Evolutionary conservation across 1,140 invertebrate genomes (phyloP).

Genomic region (Anthonomus grandis): DNA sequence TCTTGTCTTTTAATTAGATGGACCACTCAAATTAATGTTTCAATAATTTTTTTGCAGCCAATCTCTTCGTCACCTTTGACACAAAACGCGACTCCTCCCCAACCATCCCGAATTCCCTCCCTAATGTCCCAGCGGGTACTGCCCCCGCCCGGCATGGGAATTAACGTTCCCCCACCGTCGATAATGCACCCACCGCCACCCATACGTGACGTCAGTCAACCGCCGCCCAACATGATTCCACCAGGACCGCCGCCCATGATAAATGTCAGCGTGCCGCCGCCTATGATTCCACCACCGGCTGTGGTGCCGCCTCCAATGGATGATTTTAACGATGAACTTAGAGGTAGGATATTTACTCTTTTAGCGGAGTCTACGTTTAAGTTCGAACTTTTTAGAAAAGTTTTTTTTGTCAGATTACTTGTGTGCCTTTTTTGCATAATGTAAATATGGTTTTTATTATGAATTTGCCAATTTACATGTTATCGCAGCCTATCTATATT

Average conservation of each 20-base stretch:
- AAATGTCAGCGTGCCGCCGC: constrained; percentile 49
- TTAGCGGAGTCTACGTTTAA: no score
- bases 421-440: no score
- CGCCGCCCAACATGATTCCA: constrained; percentile 36
- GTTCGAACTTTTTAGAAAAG: no score
- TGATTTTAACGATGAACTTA: constrained; percentile 31
- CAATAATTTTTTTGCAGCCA: neutral
- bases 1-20: no score
- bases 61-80: neutral
- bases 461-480: no score
- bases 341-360: constrained; percentile 32
- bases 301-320: constrained; percentile 26
- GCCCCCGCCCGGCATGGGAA: constrained; percentile 51
- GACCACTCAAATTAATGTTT: no score
- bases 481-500: neutral
- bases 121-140: constrained; percentile 46
- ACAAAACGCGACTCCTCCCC: constrained; percentile 11
- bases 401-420: neutral
- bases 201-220: constrained; percentile 36
- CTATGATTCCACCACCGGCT: constrained; percentile 27
- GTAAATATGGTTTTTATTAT: no score
- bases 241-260: constrained; percentile 43
- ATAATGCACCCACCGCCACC: no score
- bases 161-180: constrained; percentile 46
- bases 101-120: constrained; percentile 38